Conservation (phyloP, 2,797 vertebrate genomes). For the Dicrostonyx torquatus region DNA sequence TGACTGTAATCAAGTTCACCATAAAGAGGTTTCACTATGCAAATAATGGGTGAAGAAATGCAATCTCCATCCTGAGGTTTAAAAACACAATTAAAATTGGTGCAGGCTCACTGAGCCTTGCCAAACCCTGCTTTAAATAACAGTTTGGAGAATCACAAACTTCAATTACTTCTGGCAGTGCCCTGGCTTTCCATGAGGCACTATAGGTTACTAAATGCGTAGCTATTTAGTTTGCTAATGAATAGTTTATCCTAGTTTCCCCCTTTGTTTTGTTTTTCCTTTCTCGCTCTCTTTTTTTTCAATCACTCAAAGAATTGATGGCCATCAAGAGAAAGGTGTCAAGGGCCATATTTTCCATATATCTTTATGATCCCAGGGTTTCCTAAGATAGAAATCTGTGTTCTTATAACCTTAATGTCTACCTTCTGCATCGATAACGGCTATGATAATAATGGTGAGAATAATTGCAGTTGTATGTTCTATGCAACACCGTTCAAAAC, state of each 20-base stretch:
- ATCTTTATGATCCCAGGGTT: slow-evolving; percentile 36
- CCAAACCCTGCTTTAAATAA: slow-evolving; percentile 81
- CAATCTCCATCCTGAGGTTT: slow-evolving; percentile 74
- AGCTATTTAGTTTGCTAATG: slow-evolving; percentile 79
- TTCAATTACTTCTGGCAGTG: slow-evolving; percentile 81
- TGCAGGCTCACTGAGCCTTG: slow-evolving; percentile 73
- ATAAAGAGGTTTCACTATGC: slow-evolving; percentile 74
- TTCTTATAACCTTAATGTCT: slow-evolving; percentile 45
- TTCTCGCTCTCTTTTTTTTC: neutral
- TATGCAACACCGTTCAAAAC: slow-evolving; percentile 4
- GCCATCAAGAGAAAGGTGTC: slow-evolving; percentile 64
- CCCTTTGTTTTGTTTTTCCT: neutral
- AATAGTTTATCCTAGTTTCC: slow-evolving; percentile 76
- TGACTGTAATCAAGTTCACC: slow-evolving; percentile 69
- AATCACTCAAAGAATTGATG: slow-evolving; percentile 58
- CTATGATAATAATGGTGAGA: neutral
- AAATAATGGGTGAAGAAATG: slow-evolving; percentile 64
- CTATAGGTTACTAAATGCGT: slow-evolving; percentile 77
- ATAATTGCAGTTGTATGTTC: neutral
- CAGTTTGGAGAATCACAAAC: slow-evolving; percentile 81
- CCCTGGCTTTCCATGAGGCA: slow-evolving; percentile 75
- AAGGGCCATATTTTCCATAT: slow-evolving; percentile 40
- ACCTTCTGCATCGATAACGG: neutral
- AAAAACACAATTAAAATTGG: slow-evolving; percentile 80
- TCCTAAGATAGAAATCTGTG: slow-evolving; percentile 43